These are phyloP conservation scores for sheep (Ovis aries) DNA, from an alignment of 2,113 vertebrate species.

Conservation along the genomic window DNA sequence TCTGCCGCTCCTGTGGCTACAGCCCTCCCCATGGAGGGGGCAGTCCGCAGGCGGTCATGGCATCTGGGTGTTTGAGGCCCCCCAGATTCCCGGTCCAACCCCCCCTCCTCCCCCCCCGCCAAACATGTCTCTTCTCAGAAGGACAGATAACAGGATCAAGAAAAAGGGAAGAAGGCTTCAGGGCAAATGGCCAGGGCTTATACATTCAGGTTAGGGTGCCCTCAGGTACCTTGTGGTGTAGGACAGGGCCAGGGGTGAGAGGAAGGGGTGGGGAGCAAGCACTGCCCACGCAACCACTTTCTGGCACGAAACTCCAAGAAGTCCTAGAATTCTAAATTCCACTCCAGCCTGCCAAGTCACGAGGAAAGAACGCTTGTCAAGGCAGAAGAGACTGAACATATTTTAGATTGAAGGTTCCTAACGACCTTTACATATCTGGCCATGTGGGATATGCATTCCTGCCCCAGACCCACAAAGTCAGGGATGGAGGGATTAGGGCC, in stretches of 20 bases:
- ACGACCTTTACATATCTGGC: background rate
- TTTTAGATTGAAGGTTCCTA: background rate
- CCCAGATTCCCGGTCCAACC: too few species aligned
- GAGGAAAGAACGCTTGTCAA: background rate
- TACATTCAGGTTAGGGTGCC: background rate
- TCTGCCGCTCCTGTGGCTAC: background rate
- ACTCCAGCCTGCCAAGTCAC: background rate
- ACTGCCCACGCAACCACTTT: accelerated
- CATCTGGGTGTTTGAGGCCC: background rate
- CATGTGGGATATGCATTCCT: accelerated
- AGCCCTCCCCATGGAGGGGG: background rate
- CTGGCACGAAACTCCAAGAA: background rate
- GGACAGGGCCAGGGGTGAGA: background rate
- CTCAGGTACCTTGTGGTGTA: accelerated
- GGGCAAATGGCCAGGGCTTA: background rate
- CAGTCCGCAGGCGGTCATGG: background rate
- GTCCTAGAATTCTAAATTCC: background rate
- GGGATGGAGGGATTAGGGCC: background rate
- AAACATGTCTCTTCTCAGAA: background rate
- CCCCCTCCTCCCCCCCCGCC: accelerated
- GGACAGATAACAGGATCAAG: background rate
- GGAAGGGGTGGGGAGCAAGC: background rate
- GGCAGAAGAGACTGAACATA: accelerated
- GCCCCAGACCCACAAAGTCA: background rate
- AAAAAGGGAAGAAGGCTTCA: background rate